Conservation (phyloP, 2,888 invertebrate species). For the Deilephila porcellus region DNA sequence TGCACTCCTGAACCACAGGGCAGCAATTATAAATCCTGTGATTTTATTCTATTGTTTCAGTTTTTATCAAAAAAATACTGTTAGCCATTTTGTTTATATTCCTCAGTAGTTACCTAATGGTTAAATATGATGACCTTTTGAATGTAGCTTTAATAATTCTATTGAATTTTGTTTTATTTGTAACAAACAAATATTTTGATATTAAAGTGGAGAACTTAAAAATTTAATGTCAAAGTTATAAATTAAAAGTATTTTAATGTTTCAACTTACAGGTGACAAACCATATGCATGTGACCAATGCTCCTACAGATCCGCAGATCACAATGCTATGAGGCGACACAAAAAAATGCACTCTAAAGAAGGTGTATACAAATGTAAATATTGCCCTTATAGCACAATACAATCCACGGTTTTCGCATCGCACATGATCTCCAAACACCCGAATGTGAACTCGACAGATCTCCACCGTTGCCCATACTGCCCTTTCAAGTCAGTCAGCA, state of each 20-base stretch:
- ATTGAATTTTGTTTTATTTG: no score
- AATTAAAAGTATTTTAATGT: not conserved
- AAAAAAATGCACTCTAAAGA: constrained; percentile 90
- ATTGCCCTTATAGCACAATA: constrained; percentile 92
- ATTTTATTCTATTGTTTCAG: no score
- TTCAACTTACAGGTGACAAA: constrained; percentile 85
- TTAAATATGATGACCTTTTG: no score
- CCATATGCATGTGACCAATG: constrained; percentile 91
- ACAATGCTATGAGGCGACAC: constrained; percentile 92
- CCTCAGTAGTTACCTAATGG: no score
- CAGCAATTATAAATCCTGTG: no score
- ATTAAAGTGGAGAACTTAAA: no score
- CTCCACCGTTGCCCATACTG: constrained; percentile 87
- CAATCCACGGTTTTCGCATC: constrained; percentile 91
- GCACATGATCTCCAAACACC: constrained; percentile 92
- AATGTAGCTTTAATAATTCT: no score
- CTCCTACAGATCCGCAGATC: constrained; percentile 89
- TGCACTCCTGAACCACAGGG: no score
- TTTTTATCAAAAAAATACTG: no score
- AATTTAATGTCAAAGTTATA: no score
- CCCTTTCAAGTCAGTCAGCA: constrained; percentile 86
- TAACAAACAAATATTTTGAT: no score
- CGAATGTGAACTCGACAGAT: constrained; percentile 86
- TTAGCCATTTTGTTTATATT: no score
- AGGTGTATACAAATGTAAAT: constrained; percentile 90